Evolutionary conservation across 2,888 invertebrate species (phyloP).

Genomic region (Lasioglossum lativentre): DNA sequence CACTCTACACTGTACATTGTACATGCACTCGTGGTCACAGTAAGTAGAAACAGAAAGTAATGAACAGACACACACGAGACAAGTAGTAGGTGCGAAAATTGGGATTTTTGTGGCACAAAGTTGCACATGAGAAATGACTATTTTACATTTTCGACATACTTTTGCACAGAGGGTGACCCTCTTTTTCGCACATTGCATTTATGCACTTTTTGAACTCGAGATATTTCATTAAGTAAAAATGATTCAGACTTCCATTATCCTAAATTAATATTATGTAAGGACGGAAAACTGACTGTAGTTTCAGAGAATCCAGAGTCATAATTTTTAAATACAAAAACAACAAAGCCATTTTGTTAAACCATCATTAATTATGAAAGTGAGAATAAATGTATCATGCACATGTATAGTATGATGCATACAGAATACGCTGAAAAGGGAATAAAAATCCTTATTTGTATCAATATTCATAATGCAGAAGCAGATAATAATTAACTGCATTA

Average conservation of each 20-base stretch:
- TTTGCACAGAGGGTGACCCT: background rate
- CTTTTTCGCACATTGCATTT: background rate
- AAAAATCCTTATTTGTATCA: background rate
- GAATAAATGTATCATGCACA: no score
- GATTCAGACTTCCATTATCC: background rate
- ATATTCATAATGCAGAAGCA: background rate
- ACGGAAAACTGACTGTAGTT: background rate
- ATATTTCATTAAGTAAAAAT: background rate
- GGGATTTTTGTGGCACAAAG: background rate
- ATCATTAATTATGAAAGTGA: no score
- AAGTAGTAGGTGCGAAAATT: background rate
- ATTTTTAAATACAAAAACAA: no score
- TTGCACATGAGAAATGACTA: background rate
- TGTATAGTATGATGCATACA: no score
- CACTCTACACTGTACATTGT: no score
- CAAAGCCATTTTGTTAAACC: no score
- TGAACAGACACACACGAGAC: background rate
- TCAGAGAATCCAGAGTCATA: no score
- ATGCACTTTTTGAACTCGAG: background rate
- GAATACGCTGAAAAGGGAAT: background rate
- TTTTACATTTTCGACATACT: background rate
- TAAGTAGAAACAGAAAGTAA: background rate
- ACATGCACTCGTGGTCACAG: background rate
- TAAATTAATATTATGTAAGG: no score
- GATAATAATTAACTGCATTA: slow-evolving; percentile 14